Base-by-base conservation (phyloP, 2,888 invertebrate species). In the Brachypalpus laphriformis region DNA sequence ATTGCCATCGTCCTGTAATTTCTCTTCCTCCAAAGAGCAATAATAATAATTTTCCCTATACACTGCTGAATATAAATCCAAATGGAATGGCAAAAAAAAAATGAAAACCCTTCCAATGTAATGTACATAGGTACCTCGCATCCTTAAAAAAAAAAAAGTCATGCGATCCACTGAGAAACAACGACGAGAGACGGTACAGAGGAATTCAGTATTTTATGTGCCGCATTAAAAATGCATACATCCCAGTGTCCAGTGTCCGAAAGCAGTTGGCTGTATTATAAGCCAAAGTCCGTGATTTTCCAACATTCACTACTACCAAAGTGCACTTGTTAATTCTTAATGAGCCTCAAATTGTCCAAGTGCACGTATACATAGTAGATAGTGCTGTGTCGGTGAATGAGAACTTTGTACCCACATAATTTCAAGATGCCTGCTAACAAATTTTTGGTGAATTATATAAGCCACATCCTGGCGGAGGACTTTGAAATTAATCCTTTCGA, bases 281-380 rank as follows among this genome's bases (percentile, higher is more conserved):
- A 47, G 80, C 87, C 83, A 77, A 87, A 87, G 87, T 86, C 82
- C 82, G 87, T 87, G 87, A 88, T 89, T 89, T 70, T 71, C 22
- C 74, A 45, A 56, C 65, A 78, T 56, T 22, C 59, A 31, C 65
- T n/a, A 51, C 37, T n/a, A 22, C 77, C 54, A 77, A 77, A 82
- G 82, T 82, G 82, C 77, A 82, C 82, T 82, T 82, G 82, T 82
- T 72, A 82, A 82, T 82, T 77, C 61, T 77, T 82, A 77, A 82
- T 77, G 72, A 82, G 66, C 42, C 77, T 56, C 66, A 61, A 82
- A 78, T 78, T 82, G 66, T 77, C 72, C 77, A 72, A 82, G 66
- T 72, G 77, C 72, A 66, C 45, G 66, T 76, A 59, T 18, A 25
- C 7, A 6, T 20, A 25, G 25, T 25, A 25, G 25, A n/a, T 25